Evolutionary conservation across 2,113 vertebrate genomes (phyloP).

Genomic region (Rhynchomys soricoides): DNA sequence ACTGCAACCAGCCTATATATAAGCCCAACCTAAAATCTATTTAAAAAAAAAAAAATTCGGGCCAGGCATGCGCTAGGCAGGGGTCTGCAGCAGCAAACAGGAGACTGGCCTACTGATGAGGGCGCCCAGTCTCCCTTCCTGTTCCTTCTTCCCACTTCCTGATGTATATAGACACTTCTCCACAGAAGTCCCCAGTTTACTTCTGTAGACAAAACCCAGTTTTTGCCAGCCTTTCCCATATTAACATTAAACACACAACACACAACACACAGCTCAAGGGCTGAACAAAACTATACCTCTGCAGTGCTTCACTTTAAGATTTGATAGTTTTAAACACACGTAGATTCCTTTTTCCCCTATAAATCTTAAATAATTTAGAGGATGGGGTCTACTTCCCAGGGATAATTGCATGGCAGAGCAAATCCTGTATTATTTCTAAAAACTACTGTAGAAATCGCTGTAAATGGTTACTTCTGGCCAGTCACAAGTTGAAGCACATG

Average conservation of each 20-base stretch:
- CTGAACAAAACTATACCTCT: background rate
- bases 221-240: constrained; percentile 61
- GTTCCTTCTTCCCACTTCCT: constrained; percentile 19
- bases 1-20: background rate
- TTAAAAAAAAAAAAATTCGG: background rate
- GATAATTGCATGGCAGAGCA: constrained; percentile 38
- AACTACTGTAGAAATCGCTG: background rate
- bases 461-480: constrained; percentile 35
- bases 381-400: background rate
- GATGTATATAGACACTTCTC: background rate
- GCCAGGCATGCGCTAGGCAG: background rate
- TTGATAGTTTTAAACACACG: background rate
- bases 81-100: background rate
- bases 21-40: constrained; percentile 16
- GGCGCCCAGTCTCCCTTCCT: background rate
- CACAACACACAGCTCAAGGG: background rate
- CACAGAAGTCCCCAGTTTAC: background rate
- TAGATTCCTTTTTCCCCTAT: background rate
- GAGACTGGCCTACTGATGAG: background rate
- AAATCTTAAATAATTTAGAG: constrained; percentile 30
- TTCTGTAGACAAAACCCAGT: constrained; percentile 48
- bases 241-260: background rate
- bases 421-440: constrained; percentile 44
- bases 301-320: background rate
- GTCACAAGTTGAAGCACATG: constrained; percentile 26